Evolutionary conservation across 1,140 invertebrate genomes (phyloP).

Genomic region (Diachasma alloeum): DNA sequence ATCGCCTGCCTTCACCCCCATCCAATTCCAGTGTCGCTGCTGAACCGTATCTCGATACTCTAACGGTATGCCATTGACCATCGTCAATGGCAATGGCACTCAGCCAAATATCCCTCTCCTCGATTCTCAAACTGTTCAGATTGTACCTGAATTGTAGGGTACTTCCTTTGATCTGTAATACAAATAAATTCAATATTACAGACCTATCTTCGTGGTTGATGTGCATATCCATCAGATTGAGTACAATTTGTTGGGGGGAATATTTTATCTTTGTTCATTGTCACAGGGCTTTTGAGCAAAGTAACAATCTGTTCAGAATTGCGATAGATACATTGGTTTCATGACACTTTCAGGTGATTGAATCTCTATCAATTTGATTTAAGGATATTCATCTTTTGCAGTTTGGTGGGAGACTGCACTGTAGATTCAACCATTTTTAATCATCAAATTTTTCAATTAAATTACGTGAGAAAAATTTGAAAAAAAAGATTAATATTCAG

Average conservation of each 20-base stretch:
- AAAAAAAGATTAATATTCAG: too few species aligned
- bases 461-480: too few species aligned
- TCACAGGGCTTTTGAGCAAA: background rate
- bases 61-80: constrained; percentile 96
- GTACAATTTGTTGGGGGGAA: background rate
- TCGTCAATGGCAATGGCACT: constrained; percentile 91
- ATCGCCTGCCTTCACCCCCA: constrained; percentile 92
- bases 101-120: constrained; percentile 90
- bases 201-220: background rate
- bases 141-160: constrained; percentile 92
- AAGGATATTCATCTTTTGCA: too few species aligned
- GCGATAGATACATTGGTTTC: too few species aligned
- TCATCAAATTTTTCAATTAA: too few species aligned
- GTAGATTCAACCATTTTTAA: too few species aligned
- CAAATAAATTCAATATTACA: constrained; percentile 8
- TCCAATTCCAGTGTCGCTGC: constrained; percentile 94
- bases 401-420: too few species aligned
- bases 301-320: too few species aligned
- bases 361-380: too few species aligned
- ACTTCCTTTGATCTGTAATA: constrained; percentile 81
- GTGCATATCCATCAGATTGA: background rate
- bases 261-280: background rate
- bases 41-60: constrained; percentile 88
- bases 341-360: too few species aligned
- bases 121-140: constrained; percentile 87